These are phyloP conservation scores for Centropyge bicolor DNA, from an alignment of 2,797 vertebrate genomes.

Conservation along the genomic window DNA sequence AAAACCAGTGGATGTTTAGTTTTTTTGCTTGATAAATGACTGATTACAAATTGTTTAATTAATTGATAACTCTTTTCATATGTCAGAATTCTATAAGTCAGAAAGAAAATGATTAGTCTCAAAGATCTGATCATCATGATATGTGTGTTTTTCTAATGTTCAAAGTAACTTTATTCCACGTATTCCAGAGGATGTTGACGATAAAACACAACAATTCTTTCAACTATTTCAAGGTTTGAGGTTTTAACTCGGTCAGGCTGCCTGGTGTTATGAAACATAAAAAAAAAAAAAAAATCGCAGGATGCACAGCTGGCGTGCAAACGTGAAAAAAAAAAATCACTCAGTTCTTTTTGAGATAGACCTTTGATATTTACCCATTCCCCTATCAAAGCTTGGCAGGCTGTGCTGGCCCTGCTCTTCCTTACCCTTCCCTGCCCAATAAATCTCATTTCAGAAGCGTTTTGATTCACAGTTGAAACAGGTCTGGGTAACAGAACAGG, in stretches of 20 bases:
- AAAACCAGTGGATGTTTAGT: too few species aligned
- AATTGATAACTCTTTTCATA: too few species aligned
- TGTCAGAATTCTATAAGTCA: background rate
- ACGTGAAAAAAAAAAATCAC: constrained; percentile 25
- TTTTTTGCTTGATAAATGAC: background rate
- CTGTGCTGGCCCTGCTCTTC: constrained; percentile 59
- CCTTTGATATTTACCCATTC: constrained; percentile 78
- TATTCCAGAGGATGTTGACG: background rate
- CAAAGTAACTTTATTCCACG: background rate
- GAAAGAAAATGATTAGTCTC: background rate
- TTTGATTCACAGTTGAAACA: constrained; percentile 81
- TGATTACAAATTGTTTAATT: background rate
- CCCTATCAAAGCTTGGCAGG: constrained; percentile 74
- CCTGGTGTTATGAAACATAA: constrained; percentile 25
- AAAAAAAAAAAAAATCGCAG: constrained; percentile 18
- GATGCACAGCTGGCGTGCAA: constrained; percentile 45
- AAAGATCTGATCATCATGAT: background rate
- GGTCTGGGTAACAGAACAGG: constrained; percentile 68
- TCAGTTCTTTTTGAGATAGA: constrained; percentile 63
- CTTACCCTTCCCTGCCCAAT: constrained; percentile 66
- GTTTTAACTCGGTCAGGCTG: constrained; percentile 24
- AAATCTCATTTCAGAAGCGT: constrained; percentile 76
- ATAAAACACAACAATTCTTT: background rate
- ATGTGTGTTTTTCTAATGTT: background rate
- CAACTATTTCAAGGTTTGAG: background rate